Percentiles rank a stretch among this genome's conserved stretches.
Conservation (phyloP, 2,888 invertebrate species). For the Brachylomia viminalis region DNA sequence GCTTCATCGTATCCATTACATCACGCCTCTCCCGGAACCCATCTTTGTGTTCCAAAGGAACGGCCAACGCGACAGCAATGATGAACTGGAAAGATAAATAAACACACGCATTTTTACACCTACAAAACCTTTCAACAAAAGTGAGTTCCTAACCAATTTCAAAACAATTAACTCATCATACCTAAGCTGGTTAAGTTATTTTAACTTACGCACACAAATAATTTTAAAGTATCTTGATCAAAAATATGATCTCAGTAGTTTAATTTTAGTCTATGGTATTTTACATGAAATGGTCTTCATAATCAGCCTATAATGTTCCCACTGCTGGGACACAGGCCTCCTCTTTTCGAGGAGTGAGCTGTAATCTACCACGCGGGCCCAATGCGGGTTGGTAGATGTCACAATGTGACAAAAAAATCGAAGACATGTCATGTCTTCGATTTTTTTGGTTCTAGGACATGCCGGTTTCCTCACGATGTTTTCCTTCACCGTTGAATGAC, state of each 20-base stretch:
- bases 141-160: background rate
- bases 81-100: slow-evolving; percentile 70
- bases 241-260: background rate
- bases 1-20: slow-evolving; percentile 84
- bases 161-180: background rate
- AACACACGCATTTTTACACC: background rate
- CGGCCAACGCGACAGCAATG: slow-evolving; percentile 70
- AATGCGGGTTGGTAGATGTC: too few species aligned
- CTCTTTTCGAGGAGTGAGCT: too few species aligned
- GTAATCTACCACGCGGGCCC: too few species aligned
- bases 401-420: too few species aligned
- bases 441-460: too few species aligned
- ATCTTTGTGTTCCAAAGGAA: slow-evolving; percentile 69
- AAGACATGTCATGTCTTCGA: too few species aligned
- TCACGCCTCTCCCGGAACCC: slow-evolving; percentile 76
- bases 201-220: background rate
- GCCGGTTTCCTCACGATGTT: too few species aligned
- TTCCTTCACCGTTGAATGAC: too few species aligned
- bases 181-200: background rate
- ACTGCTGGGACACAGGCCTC: too few species aligned
- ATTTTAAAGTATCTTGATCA: background rate
- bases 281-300: background rate
- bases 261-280: background rate
- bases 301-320: too few species aligned
- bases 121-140: background rate